Evolutionary conservation across 2,797 vertebrate genomes (phyloP), one percentile per base, ranked within the genome.

Genomic region (Helicolenus hilgendorfi): DNA sequence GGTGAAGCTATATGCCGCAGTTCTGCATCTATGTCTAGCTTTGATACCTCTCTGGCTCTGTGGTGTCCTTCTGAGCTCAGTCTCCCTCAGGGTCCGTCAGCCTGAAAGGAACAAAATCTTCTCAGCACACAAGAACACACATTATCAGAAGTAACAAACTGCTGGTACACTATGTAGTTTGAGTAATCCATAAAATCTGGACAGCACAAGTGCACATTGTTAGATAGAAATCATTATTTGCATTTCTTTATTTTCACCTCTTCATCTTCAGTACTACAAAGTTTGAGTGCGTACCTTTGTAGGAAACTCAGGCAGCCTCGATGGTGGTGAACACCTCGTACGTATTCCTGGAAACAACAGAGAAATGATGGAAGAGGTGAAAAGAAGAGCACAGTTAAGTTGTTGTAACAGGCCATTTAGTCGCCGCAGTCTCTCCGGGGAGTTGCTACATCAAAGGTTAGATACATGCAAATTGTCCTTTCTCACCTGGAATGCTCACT

Each of bases 401-500:
- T 81, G 0, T 77, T 74, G 35, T 82, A 77, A 82, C 36, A 29
- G 65, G 31, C 62, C 55, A 77, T 88, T 92, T 68, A 27, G 70
- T 81, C 9, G 26, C 33, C 69, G 0, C 36, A 49, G 31, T 24
- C 83, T 86, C 85, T 77, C 72, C 15, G 5, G 79, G 59, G 87
- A 83, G 79, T 73, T 78, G 15, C 56, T 53, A 35, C 68, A 86
- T 81, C 73, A 92, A 82, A 91, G 83, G 79, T 89, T 88, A 72
- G 70, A 29, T 33, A 9, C 68, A 91, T 91, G 87, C 84, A 92
- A 91, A 91, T 84, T 67, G 62, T 63, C 68, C 35, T 73, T 75
- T 62, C 79, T 82, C 55, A 71, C 67, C 78, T 77, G 35, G 41
- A 79, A 82, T 81, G 56, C 62, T 84, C 75, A 60, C 60, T 35